Evolutionary conservation across 2,888 invertebrate species (phyloP).

Genomic region (Mesorhabditis belari): DNA sequence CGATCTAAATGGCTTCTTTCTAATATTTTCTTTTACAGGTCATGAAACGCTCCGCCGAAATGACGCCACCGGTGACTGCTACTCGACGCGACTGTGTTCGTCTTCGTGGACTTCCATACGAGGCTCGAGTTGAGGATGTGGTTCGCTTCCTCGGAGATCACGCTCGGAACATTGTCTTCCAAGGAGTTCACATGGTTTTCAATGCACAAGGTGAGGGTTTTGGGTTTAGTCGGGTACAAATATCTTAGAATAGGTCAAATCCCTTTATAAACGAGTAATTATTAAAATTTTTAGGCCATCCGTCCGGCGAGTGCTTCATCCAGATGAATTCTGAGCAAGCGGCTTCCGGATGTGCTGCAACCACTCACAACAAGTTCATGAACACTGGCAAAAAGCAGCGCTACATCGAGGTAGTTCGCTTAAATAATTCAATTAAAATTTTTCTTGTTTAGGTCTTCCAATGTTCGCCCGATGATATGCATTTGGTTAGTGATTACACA

Average conservation of each 20-base stretch:
- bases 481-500: no score
- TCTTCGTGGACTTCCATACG: conserved; percentile 79
- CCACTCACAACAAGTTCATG: conserved; percentile 94
- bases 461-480: conserved; percentile 98
- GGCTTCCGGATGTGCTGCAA: conserved; percentile 80
- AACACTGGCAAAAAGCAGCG: conserved; percentile 55
- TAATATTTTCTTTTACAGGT: no score
- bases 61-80: conserved; percentile 1
- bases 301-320: conserved; percentile 98
- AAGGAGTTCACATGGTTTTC: conserved; percentile 98
- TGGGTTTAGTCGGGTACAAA: no score
- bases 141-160: conserved; percentile 92
- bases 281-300: conserved; percentile 69
- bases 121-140: conserved; percentile 96
- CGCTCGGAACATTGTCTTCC: conserved; percentile 90
- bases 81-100: conserved; percentile 78
- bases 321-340: conserved; percentile 96
- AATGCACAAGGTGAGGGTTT: conserved; percentile 80
- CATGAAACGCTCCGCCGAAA: conserved; percentile 12
- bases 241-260: no score
- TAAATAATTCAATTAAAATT: neutral
- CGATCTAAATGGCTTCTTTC: no score
- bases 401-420: conserved; percentile 35
- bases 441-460: conserved; percentile 85
- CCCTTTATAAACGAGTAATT: no score